Conservation (phyloP, 2,797 vertebrate genomes). For the Lutjanus argentimaculatus region DNA sequence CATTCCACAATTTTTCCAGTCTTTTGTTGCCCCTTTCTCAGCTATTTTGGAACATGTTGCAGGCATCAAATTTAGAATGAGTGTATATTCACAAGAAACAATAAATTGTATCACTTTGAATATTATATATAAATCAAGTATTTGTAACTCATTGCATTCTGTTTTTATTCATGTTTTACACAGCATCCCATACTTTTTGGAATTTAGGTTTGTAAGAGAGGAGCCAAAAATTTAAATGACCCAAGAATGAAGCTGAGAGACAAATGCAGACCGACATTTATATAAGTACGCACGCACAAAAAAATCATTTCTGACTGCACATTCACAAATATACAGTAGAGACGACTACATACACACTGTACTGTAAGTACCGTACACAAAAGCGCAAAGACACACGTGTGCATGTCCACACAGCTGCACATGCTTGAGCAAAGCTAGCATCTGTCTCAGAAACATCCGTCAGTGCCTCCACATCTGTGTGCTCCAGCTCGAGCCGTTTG, state of each 20-base stretch:
- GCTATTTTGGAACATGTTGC: too few relatives aligned
- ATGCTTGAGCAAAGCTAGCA: slow-evolving; percentile 74
- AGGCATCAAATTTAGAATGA: too few relatives aligned
- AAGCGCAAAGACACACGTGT: slow-evolving; percentile 59
- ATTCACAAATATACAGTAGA: slow-evolving; percentile 13
- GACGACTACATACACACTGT: slow-evolving; percentile 21
- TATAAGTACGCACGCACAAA: neutral
- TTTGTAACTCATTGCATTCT: too few relatives aligned
- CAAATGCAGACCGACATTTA: neutral
- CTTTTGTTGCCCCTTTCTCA: too few relatives aligned
- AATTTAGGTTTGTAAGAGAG: neutral
- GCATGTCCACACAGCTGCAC: slow-evolving; percentile 74
- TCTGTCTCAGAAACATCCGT: slow-evolving; percentile 84
- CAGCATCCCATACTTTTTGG: too few relatives aligned
- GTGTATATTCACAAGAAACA: too few relatives aligned
- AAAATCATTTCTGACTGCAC: neutral
- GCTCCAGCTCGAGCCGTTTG: slow-evolving; percentile 67
- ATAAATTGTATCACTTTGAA: too few relatives aligned
- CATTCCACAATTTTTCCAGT: too few relatives aligned
- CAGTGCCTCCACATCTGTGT: slow-evolving; percentile 86
- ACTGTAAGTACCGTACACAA: slow-evolving; percentile 25
- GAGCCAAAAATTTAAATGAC: slow-evolving; percentile 30
- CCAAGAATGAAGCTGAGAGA: slow-evolving; percentile 17
- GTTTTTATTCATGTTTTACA: too few relatives aligned
- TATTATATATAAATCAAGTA: too few relatives aligned